These are phyloP conservation scores for Piezodorus guildinii DNA, from an alignment of 1,140 invertebrate genomes.

Conservation along the genomic window DNA sequence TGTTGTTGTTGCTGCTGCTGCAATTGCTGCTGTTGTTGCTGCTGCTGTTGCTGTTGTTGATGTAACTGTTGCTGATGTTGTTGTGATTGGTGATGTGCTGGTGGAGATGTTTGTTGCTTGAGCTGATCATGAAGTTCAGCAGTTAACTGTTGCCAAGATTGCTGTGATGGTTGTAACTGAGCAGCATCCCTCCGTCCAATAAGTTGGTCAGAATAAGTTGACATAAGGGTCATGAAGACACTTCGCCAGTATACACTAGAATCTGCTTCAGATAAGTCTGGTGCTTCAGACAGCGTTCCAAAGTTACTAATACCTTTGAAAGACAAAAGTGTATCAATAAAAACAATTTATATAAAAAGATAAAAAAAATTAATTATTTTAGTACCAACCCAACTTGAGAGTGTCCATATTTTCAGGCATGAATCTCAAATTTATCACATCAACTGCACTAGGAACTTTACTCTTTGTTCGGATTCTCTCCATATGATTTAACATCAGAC, in stretches of 20 bases:
- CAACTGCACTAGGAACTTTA: slow-evolving; percentile 3
- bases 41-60: slow-evolving; percentile 27
- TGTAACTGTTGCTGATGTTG: slow-evolving; percentile 29
- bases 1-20: slow-evolving; percentile 26
- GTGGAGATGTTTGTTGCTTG: slow-evolving; percentile 40
- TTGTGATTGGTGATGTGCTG: slow-evolving; percentile 8
- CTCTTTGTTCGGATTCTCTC: background rate
- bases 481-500: slow-evolving; percentile 5
- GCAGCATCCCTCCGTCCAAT: background rate
- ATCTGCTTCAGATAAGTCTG: background rate
- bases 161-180: background rate
- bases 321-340: background rate
- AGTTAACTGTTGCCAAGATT: slow-evolving; percentile 31
- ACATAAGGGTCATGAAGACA: background rate
- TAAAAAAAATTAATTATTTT: background rate
- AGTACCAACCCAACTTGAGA: background rate
- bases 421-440: slow-evolving; percentile 6
- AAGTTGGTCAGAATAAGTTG: slow-evolving; percentile 2
- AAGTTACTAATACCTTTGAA: background rate
- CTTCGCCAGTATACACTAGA: background rate
- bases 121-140: slow-evolving; percentile 59
- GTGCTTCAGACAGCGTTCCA: background rate
- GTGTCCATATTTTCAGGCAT: background rate
- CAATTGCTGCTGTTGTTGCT: slow-evolving; percentile 27
- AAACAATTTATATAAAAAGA: background rate